phyloP scores from a whole-genome alignment of 2,113 vertebrate species.

The Aptenodytes forsteri region DNA sequence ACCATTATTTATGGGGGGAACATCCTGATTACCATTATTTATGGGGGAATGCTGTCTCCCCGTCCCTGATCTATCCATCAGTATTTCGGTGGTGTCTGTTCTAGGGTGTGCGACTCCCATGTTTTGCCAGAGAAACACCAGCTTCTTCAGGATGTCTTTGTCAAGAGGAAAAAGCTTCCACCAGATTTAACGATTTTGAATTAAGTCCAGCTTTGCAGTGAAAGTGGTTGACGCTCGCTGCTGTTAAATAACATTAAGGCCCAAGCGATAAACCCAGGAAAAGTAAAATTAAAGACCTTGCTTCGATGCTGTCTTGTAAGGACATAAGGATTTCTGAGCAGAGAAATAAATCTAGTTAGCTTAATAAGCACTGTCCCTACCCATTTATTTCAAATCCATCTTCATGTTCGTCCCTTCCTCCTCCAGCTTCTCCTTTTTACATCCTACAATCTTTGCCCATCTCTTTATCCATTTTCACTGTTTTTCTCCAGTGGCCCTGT shows the following conservation, averaged over 20 bases:
- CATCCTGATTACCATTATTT: not conserved
- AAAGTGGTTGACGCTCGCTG: not conserved
- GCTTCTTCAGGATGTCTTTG: not conserved
- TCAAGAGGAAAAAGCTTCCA: not conserved
- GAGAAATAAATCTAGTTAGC: slow-evolving; percentile 46
- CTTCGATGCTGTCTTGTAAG: not conserved
- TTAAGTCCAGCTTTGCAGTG: not conserved
- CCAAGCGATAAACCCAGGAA: slow-evolving; percentile 26
- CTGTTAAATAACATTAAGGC: not conserved
- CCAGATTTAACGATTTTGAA: not conserved
- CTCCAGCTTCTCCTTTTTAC: not conserved
- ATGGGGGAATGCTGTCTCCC: not conserved
- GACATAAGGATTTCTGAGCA: slow-evolving; percentile 30
- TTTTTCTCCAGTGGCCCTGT: not conserved
- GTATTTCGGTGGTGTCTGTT: rapidly evolving
- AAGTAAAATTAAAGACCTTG: slow-evolving; percentile 53
- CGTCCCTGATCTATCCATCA: not conserved
- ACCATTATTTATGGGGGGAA: no score
- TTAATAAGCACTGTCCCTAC: slow-evolving; percentile 49
- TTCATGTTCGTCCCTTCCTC: slow-evolving; percentile 8
- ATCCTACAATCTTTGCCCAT: not conserved
- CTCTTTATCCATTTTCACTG: not conserved
- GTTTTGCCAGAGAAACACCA: not conserved
- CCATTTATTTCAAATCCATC: slow-evolving; percentile 51
- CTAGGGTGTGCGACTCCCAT: rapidly evolving